phyloP scores from a whole-genome alignment of 2,888 invertebrate species.

The Andrena flavipes region DNA sequence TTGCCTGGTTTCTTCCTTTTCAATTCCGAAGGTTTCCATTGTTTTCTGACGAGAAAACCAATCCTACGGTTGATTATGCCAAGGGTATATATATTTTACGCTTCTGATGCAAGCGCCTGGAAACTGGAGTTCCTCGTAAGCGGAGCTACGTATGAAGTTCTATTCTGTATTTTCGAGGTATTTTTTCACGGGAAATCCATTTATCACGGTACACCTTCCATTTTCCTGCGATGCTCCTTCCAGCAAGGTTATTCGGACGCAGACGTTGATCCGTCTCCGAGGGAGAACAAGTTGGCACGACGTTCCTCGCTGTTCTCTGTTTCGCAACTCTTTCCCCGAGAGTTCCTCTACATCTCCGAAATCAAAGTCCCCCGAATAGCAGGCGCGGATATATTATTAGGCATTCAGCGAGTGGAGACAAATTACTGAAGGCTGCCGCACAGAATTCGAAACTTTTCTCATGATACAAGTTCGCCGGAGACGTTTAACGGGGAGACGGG shows the following conservation, averaged over 20 bases:
- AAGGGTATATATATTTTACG: background rate
- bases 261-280: slow-evolving; percentile 29
- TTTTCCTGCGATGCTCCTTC: slow-evolving; percentile 13
- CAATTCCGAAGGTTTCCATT: background rate
- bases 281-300: slow-evolving; percentile 25
- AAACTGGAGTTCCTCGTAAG: background rate
- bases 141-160: background rate
- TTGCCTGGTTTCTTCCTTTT: background rate
- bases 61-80: too few species aligned
- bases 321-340: slow-evolving; percentile 40
- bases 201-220: background rate
- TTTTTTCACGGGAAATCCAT: background rate
- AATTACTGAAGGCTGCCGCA: slow-evolving; percentile 49
- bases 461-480: slow-evolving; percentile 49
- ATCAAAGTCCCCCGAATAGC: slow-evolving; percentile 59
- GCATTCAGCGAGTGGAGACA: slow-evolving; percentile 55
- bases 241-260: slow-evolving; percentile 27
- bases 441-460: slow-evolving; percentile 57
- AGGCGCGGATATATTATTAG: slow-evolving; percentile 52
- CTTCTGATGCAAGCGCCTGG: background rate
- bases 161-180: background rate
- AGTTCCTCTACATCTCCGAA: slow-evolving; percentile 42
- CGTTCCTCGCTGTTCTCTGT: slow-evolving; percentile 21
- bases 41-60: too few species aligned
- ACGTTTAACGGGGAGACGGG: background rate